These are phyloP conservation scores for Aphaenogaster rudis DNA, from an alignment of 1,140 invertebrate genomes.

Conservation along the genomic window DNA sequence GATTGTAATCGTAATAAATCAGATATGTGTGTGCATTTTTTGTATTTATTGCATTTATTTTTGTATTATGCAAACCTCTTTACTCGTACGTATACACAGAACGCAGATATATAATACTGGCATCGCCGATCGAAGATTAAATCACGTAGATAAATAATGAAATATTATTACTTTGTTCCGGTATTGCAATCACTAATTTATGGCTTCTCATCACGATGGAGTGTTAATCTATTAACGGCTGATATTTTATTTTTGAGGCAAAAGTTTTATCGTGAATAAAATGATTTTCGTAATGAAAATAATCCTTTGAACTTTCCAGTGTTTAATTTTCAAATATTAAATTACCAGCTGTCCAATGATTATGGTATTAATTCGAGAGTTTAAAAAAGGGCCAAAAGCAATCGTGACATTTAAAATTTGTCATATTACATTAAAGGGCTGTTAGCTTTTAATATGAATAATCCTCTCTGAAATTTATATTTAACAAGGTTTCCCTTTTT, in stretches of 20 bases:
- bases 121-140: constrained; percentile 5
- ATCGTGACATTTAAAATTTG: not conserved
- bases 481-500: not conserved
- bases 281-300: constrained; percentile 4
- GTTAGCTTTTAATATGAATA: not conserved
- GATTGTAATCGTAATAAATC: constrained; percentile 7
- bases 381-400: not conserved
- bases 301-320: constrained; percentile 9
- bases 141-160: not conserved
- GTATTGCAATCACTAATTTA: not conserved
- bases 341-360: not conserved
- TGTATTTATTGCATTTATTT: constrained; percentile 3
- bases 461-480: not conserved
- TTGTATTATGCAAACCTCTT: not conserved
- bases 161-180: constrained; percentile 16
- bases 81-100: not conserved
- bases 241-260: not conserved
- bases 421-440: not conserved
- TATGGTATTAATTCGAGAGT: not conserved
- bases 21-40: not conserved
- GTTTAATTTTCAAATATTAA: not conserved
- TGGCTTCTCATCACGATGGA: not conserved
- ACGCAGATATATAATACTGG: not conserved
- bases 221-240: not conserved
- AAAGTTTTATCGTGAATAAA: not conserved